Conservation (phyloP, 1,140 invertebrate genomes). For the Mactra quadrangularis region DNA sequence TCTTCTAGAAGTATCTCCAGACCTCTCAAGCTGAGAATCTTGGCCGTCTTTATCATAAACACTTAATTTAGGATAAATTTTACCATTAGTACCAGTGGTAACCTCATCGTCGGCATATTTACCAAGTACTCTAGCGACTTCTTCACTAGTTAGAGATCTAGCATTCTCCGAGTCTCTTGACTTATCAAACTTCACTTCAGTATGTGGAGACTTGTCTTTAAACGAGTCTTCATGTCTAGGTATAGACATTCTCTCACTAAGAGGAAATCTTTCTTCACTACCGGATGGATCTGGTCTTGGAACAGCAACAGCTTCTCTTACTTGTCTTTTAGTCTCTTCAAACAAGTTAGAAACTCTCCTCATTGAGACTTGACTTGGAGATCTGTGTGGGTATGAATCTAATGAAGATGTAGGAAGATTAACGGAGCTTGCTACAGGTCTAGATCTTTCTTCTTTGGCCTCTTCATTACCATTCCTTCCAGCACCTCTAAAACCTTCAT, state of each 20-base stretch:
- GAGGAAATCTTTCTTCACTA: conserved; percentile 56
- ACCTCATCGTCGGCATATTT: conserved; percentile 50
- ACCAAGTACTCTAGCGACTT: conserved; percentile 52
- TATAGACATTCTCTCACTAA: conserved; percentile 31
- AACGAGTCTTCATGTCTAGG: conserved; percentile 45
- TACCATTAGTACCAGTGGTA: background rate
- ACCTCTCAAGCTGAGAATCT: background rate
- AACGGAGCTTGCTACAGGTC: background rate
- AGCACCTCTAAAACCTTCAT: conserved; percentile 3
- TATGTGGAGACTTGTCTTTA: background rate
- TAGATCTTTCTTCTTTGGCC: background rate
- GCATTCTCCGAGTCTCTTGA: conserved; percentile 34
- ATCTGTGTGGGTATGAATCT: conserved; percentile 17
- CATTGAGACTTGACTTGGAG: conserved; percentile 54
- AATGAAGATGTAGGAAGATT: conserved; percentile 4
- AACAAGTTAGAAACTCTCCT: conserved; percentile 53
- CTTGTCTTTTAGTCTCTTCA: conserved; percentile 57
- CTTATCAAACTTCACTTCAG: background rate
- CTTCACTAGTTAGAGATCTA: conserved; percentile 52
- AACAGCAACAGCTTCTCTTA: conserved; percentile 44
- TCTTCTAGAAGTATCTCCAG: background rate
- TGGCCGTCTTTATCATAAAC: conserved; percentile 33
- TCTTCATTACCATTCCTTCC: background rate
- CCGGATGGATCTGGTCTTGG: conserved; percentile 56
- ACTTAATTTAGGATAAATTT: background rate